A percentile compares a stretch with the other conserved stretches of the same genome.
phyloP scores from a whole-genome alignment of 2,113 vertebrate species.

The Verasper variegatus region DNA sequence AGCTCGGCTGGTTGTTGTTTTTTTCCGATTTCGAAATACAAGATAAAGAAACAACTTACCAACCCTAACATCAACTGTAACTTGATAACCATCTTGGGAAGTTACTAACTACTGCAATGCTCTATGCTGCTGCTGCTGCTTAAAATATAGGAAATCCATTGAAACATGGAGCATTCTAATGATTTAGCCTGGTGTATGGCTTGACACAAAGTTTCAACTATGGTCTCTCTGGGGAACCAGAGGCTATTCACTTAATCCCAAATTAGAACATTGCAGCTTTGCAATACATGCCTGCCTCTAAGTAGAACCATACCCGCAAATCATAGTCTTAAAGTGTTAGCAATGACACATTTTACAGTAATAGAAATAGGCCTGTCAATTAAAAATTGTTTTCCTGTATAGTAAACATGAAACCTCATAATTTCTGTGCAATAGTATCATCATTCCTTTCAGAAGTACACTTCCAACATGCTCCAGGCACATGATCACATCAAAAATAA shows the following conservation, averaged over 20 bases:
- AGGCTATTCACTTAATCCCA: neutral
- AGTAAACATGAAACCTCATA: neutral
- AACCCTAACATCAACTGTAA: no score
- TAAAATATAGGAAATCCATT: neutral
- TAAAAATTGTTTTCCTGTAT: neutral
- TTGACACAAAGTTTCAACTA: neutral
- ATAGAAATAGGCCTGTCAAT: neutral
- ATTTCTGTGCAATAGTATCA: neutral
- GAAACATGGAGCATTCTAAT: neutral
- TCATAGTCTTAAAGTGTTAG: neutral
- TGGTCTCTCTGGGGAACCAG: neutral
- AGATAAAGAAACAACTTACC: no score
- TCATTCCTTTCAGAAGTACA: neutral
- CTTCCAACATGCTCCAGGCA: conserved; percentile 21
- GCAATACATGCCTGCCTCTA: no score
- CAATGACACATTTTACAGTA: neutral
- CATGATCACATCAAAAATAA: conserved; percentile 2
- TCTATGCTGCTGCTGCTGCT: neutral
- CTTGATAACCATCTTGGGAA: neutral
- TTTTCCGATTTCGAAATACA: no score
- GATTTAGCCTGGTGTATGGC: neutral
- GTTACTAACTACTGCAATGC: neutral
- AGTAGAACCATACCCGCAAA: neutral
- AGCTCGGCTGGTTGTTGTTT: no score
- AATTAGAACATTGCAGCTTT: no score